phyloP scores from a whole-genome alignment of 1,140 invertebrate species.

The Drosophila arizonae region DNA sequence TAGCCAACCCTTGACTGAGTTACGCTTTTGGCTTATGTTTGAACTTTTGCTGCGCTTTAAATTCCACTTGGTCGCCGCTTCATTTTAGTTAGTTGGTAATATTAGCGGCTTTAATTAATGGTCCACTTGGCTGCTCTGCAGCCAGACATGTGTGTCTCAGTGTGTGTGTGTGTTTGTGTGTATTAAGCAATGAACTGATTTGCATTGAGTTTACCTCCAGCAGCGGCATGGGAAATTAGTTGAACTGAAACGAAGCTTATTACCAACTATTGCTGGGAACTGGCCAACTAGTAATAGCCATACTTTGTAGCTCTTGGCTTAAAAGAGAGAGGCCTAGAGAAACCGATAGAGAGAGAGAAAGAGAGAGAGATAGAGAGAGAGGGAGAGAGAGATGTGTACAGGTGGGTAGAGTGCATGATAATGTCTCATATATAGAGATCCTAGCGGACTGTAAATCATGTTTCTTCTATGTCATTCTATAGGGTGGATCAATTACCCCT shows the following conservation, averaged over 20 bases:
- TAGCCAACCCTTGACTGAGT: slow-evolving; percentile 36
- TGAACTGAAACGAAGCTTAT: slow-evolving; percentile 44
- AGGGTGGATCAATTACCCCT: no score
- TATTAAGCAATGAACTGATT: slow-evolving; percentile 64
- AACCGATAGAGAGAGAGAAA: background rate
- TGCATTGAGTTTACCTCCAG: slow-evolving; percentile 48
- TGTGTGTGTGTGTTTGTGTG: slow-evolving; percentile 14
- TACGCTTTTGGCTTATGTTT: slow-evolving; percentile 64
- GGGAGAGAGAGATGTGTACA: background rate
- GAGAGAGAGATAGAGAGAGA: background rate
- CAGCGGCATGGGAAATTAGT: slow-evolving; percentile 57
- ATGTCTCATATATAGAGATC: no score
- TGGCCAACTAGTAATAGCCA: slow-evolving; percentile 4
- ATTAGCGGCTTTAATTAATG: slow-evolving; percentile 78
- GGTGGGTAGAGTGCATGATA: no score
- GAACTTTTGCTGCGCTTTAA: slow-evolving; percentile 53
- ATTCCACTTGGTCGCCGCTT: slow-evolving; percentile 34
- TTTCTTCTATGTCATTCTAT: no score
- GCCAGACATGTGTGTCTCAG: background rate
- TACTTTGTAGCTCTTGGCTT: background rate
- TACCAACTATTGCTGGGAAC: slow-evolving; percentile 35
- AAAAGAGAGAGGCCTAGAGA: background rate
- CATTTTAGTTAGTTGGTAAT: slow-evolving; percentile 65
- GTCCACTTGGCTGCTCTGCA: slow-evolving; percentile 24
- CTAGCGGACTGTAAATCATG: no score